Percentiles rank a stretch among this genome's conserved stretches.
phyloP scores from a whole-genome alignment of 2,113 vertebrate genomes.

The Hippocampus abdominalis region DNA sequence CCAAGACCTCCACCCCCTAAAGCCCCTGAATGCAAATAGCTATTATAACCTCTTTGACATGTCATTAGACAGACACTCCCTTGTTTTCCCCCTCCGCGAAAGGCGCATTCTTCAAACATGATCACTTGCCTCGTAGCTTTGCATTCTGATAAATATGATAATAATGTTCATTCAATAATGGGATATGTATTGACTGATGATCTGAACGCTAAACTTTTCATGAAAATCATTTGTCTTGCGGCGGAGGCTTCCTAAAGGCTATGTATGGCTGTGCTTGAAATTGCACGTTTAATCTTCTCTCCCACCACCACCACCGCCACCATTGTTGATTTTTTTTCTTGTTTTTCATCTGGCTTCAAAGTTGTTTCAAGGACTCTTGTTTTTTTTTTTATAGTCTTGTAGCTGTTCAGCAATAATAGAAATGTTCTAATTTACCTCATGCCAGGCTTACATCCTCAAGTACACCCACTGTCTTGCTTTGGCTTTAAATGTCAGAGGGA shows the following conservation, averaged over 20 bases:
- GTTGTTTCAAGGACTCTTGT: conserved; percentile 48
- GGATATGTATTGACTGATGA: conserved; percentile 58
- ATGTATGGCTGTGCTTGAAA: conserved; percentile 43
- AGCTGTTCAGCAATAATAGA: conserved; percentile 69
- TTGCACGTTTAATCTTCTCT: conserved; percentile 52
- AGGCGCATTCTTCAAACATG: conserved; percentile 38
- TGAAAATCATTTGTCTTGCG: conserved; percentile 47
- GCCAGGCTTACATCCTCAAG: conserved; percentile 65
- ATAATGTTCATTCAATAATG: conserved; percentile 55
- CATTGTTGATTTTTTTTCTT: conserved; percentile 12
- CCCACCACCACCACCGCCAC: conserved; percentile 18
- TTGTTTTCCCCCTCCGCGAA: not conserved
- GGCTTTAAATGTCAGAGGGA: conserved; percentile 75
- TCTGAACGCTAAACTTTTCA: conserved; percentile 41
- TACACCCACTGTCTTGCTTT: conserved; percentile 66
- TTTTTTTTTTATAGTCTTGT: conserved; percentile 42
- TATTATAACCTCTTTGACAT: not conserved
- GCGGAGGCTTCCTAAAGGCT: conserved; percentile 39
- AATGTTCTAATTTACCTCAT: conserved; percentile 75
- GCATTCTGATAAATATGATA: conserved; percentile 51
- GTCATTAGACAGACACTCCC: not conserved
- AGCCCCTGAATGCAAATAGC: not conserved
- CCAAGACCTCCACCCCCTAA: no score
- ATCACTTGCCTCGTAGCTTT: conserved; percentile 41
- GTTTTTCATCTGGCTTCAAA: conserved; percentile 40